Base-by-base conservation (phyloP, 2,888 invertebrate species). In the Chrysolina americana region DNA sequence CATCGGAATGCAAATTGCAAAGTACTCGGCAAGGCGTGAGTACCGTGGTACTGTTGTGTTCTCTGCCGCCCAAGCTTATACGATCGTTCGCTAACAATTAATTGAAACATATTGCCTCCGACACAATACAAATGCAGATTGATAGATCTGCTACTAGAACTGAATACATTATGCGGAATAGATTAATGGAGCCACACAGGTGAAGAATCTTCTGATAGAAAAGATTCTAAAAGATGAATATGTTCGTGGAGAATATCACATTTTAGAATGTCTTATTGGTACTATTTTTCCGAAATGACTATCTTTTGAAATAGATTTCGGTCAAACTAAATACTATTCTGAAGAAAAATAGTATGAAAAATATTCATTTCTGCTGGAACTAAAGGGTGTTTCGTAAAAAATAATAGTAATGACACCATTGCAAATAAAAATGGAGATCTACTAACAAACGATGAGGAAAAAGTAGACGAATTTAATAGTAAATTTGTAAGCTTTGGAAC, bases 1-100 rank as follows among this genome's bases (percentile, higher is more conserved):
- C 72, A 74, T 78, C 71, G 78, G 81, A 80, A 80, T 81, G 81
- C 77, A 79, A 79, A 80, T 80, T 76, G 78, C 77, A 66, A 76
- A 78, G 73, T 76, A 77, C 78, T 79, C 44, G 47, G 56, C 69
- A 28, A 74, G 69, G 77, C 75, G 75, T 73, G 71, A 75, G 74
- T 72, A 71, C 47, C 36, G 68, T 47, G 56, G 75, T 65, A 64
- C 47, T 71, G 64, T 48, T 48, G 70, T 44, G 70, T 70, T 47
- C 41, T 65, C 36, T 41, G 74, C 80, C 80, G 81, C 78, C 80
- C 79, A 78, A 68, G 71, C 74, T 72, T 65, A 53, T 21, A 63
- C 75, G 65, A 74, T 68, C 78, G 73, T 73, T 76, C 75, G 65
- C 73, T 68, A 75, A 48, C 74, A 78, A 79, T 80, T 80, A 80